Percentiles rank a stretch among this genome's conserved stretches.
Evolutionary conservation across 2,797 vertebrate genomes (phyloP).

Genomic region (Limnodromus scolopaceus): DNA sequence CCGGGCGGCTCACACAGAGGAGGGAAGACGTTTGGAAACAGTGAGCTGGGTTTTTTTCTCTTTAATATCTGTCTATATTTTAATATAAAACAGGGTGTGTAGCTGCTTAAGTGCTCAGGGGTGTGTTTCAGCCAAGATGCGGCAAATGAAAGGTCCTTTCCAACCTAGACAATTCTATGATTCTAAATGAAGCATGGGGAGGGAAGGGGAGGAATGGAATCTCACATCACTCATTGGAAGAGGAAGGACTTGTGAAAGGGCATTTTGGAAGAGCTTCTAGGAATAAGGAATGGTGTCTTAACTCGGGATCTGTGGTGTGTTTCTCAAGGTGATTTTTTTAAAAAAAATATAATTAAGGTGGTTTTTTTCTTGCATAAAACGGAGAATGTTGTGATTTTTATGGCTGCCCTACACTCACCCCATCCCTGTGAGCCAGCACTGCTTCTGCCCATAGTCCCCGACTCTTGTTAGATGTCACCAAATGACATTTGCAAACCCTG

Average conservation of each 20-base stretch:
- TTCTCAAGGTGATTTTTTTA: background rate
- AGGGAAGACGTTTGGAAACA: conserved; percentile 4
- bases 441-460: background rate
- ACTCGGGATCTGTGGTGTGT: background rate
- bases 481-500: background rate
- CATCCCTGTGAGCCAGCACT: background rate
- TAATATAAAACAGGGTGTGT: conserved; percentile 10
- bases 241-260: background rate
- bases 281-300: background rate
- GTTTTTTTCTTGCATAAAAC: background rate
- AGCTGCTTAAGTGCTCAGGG: conserved; percentile 16
- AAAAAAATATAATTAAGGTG: background rate
- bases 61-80: background rate
- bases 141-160: no score
- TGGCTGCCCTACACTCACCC: background rate
- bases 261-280: background rate
- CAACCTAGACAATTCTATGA: no score
- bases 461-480: background rate
- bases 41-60: background rate
- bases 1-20: background rate
- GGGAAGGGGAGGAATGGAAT: background rate
- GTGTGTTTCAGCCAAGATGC: conserved; percentile 10
- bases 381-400: background rate
- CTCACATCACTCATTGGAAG: background rate
- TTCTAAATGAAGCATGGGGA: conserved; percentile 5